Base-by-base conservation (phyloP, 2,113 vertebrate species). In the Prolemur simus region DNA sequence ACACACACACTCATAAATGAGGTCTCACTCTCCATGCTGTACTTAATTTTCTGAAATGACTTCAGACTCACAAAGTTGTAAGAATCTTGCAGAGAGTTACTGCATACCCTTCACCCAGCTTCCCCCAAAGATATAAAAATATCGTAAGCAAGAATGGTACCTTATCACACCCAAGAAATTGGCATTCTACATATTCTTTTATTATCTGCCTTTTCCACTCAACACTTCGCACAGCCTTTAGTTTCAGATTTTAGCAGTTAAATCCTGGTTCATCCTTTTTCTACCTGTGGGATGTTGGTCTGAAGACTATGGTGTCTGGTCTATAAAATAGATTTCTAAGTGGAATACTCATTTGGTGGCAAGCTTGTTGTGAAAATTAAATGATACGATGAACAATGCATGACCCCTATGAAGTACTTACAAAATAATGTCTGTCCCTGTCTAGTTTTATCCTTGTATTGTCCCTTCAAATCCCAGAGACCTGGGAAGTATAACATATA, bases 351-450 rank as follows among this genome's bases (percentile, higher is more conserved):
- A 27, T 3, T 47, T 68, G 3, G 15, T 1, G 47, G 37, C 3
- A 37, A 63, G 8, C 29, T 91, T 52, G 54, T 37, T 8, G 11
- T 29, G 73, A 80, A 73, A 32, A 47, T 45, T 14, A 25, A 73
- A 47, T 11, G 8, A 10, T 11, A 1, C 0, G 13, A 74, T 1
- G 1, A 13, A 21, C 25, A 14, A 21, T 5, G 15, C 1, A 4
- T 34, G 47, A 34, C 11, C 60, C 15, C 6, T 0, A 12, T 2
- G n/a, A 42, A 49, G 34, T 8, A 18, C 34, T 69, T 23, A 42
- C 17, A 73, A n/a, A 39, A 42, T 2, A 4, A 8, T 0, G 0
- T 58, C n/a, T 14, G 58, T 37, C 18, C 37, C 49, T 27, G 1
- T 12, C 4, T 32, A 20, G 21, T 47, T 80, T 66, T 34, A 18